A percentile compares a stretch with the other conserved stretches of the same genome.
These are phyloP conservation scores for Thecocarcelia acutangulata DNA, from an alignment of 2,888 invertebrate species.

Conservation along the genomic window DNA sequence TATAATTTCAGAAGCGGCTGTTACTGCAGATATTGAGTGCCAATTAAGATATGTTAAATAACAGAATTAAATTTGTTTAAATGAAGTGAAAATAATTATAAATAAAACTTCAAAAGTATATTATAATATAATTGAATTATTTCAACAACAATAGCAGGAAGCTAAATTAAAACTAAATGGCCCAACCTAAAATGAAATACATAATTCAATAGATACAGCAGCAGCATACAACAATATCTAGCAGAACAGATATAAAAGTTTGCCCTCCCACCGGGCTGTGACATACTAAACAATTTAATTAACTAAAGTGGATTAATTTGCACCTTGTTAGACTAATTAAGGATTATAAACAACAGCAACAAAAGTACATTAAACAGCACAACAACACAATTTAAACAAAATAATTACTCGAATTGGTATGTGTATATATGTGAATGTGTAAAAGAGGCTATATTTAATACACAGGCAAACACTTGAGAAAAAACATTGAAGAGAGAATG, in stretches of 20 bases:
- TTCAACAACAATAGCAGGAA: neutral
- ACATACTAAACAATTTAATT: slow-evolving; percentile 76
- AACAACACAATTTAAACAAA: slow-evolving; percentile 47
- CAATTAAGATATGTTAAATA: too few relatives aligned
- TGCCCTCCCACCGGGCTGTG: slow-evolving; percentile 46
- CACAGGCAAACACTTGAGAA: neutral
- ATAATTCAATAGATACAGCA: neutral
- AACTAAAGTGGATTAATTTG: slow-evolving; percentile 80
- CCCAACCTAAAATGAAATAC: neutral
- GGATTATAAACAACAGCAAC: slow-evolving; percentile 74
- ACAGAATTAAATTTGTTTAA: too few relatives aligned
- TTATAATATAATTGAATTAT: too few relatives aligned
- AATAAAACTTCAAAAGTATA: too few relatives aligned
- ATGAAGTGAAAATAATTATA: too few relatives aligned
- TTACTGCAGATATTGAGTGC: too few relatives aligned
- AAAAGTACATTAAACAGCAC: slow-evolving; percentile 2
- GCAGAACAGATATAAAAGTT: slow-evolving; percentile 6
- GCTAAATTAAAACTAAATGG: slow-evolving; percentile 18
- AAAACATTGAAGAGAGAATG: slow-evolving; percentile 18
- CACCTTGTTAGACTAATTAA: slow-evolving; percentile 80
- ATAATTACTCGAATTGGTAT: neutral
- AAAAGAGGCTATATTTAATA: neutral
- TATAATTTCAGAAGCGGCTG: too few relatives aligned
- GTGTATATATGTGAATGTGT: neutral
- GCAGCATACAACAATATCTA: neutral